Evolutionary conservation across 2,113 vertebrate species (phyloP).

Genomic region (Rhombomys opimus): DNA sequence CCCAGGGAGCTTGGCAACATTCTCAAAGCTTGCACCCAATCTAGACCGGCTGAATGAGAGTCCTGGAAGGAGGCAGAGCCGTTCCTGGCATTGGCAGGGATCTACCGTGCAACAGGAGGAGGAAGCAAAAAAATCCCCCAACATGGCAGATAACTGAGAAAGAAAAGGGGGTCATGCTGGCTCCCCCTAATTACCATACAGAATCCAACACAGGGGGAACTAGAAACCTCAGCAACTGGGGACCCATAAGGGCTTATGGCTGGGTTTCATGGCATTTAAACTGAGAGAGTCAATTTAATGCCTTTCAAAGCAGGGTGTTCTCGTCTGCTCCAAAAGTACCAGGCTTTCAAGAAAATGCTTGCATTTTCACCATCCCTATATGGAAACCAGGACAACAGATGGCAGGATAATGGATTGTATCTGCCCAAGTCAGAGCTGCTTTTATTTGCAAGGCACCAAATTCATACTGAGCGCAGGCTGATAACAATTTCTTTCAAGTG

Average conservation of each 20-base stretch:
- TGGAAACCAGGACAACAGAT: conserved; percentile 70
- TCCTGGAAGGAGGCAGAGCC: background rate
- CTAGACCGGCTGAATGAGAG: background rate
- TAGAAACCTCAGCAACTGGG: background rate
- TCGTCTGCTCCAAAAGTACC: background rate
- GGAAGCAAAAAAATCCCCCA: background rate
- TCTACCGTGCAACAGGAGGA: background rate
- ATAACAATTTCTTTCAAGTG: conserved; percentile 47
- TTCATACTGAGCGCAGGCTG: conserved; percentile 27
- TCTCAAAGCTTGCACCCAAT: background rate
- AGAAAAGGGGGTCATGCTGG: background rate
- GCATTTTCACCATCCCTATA: background rate
- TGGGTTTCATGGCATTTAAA: background rate
- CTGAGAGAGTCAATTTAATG: background rate
- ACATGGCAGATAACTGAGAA: background rate
- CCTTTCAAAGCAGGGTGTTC: conserved; percentile 30
- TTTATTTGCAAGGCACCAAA: conserved; percentile 64
- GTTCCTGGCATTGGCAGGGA: background rate
- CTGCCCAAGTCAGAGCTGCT: conserved; percentile 54
- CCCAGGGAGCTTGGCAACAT: background rate
- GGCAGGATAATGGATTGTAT: conserved; percentile 46
- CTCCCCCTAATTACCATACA: background rate
- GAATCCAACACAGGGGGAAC: background rate
- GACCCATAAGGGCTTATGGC: background rate
- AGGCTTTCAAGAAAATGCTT: conserved; percentile 58